Base-by-base conservation (phyloP, 1,140 invertebrate species). In the Scaptomyza pallida region DNA sequence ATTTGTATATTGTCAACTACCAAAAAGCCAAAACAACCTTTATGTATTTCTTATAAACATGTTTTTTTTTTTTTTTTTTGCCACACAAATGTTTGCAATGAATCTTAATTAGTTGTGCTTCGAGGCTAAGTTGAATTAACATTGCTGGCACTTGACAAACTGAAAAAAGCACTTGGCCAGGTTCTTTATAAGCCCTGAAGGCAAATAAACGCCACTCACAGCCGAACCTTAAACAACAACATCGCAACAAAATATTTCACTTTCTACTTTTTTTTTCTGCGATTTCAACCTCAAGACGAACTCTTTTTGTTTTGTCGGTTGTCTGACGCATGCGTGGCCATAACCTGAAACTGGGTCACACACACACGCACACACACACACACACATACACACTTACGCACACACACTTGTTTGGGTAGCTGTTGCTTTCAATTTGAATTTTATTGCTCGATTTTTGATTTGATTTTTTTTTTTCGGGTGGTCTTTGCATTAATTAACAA, bases 201-300 rank as follows among this genome's bases (percentile, higher is more conserved):
- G 21, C 23, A 19, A 52, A 41, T n/a, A n/a, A n/a, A n/a, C n/a
- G 16, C 21, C 50, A 40, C 4, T 10, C 9, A 1, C 8, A 51
- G 1, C 13, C 26, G 12, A 51, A 51, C 6, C 8, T 12, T 3
- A 13, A 10, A 8, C 40, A 33, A 30, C 26, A 56, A 56, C 3
- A 57, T 57, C 13, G 26, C 6, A 23, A 33, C 52, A 33, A 71
- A 72, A 67, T n/a, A n/a, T n/a, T n/a, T 45, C 82, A 88, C 82
- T 88, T 88, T 88, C 82, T 88, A 88, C 78, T 89, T 62, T 83
- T 88, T 89, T 62, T 83, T 88, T 63, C 70, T 52, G 65, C 57
- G 62, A 57, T 19, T 70, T 55, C 23, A 48, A 50, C 47, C 47
- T 67, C 47, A 65, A 57, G 73, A 35, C 19, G 26, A 48, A 35